Evolutionary conservation across 2,113 vertebrate species (phyloP), one percentile per base, ranked within the genome.

Genomic region (Oryzias melastigma): DNA sequence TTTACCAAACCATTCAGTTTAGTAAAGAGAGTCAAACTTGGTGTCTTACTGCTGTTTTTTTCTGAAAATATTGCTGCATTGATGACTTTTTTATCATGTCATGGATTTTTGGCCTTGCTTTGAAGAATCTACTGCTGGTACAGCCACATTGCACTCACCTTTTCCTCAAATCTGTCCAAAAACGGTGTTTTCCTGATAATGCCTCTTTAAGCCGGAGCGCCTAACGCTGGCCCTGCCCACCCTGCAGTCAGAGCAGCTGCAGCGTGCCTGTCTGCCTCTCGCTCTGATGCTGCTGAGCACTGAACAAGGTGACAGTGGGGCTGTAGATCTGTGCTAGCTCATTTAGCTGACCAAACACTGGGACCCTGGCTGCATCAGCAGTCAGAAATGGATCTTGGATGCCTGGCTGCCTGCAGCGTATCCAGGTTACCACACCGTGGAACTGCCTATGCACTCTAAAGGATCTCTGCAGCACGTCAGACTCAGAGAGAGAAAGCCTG

Each of bases 291-390:
- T 79, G 79, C 81, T 77, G 75, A 62, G 65, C 52, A 81, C 49
- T 8, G 69, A 69, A 58, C 69, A 73, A 67, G 46, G 71, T 49
- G 49, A 55, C 46, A 70, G 66, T 59, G 1, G 43, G 15, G 64
- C 80, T 77, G 75, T 72, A 81, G 82, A 67, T 60, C 68, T 49
- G 65, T 64, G 73, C 76, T 68, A 68, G 70, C 70, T 78, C 67
- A 47, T 80, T 82, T 60, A 81, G 77, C 83, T 69, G 73, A 81
- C 73, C 57, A 50, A 77, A 87, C 64, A 79, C 53, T 47, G 25
- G 46, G 52, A 60, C 49, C 61, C 65, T 40, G 12, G 67, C 55
- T 24, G 17, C 46, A 24, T 19, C 35, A 68, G 66, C 62, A 8
- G n/a, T 13, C 54, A 55, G 48, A 62, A 73, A 66, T 52, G 42